Evolutionary conservation across 92 coral and sea anemone species (phyloP), one percentile per base, ranked within the genome.

Genomic region (Porites evermanni): DNA sequence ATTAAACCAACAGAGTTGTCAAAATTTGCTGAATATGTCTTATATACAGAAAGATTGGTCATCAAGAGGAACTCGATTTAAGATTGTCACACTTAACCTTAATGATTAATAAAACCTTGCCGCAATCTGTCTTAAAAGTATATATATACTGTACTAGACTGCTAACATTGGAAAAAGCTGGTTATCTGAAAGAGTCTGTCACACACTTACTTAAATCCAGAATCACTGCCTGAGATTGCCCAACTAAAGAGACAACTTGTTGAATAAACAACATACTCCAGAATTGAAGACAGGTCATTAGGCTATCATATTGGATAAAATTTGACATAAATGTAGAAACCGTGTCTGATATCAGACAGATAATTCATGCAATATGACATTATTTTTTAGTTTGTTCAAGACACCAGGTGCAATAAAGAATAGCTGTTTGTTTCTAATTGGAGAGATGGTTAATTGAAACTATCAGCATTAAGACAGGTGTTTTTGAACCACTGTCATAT

Each of bases 241-340:
- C 94, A 78, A 92, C 88, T 44, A 92, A 52, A 52, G 94, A 84
- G 88, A 92, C 81, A 70, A 92, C 70, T 77, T 92, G 94, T 29
- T 88, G 87, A 17, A 92, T 76, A 81, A 92, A 92, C 23, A 88
- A 67, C 94, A 92, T 92, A 26, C 70, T 77, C 67, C 69, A 56
- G 11, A 8, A 21, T 50, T 13, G 44, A 74, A 8, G 64, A 74
- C 23, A 73, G 23, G 26, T 73, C 80, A 73, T 83, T 51, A 60
- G 74, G 53, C 7, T 75, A 17, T 76, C 53, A 73, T 17, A 26
- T 3, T 11, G 47, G 72, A 52, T 56, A 64, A 61, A 72, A 44
- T 38, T 38, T 83, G 54, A 64, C 14, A 17, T 18, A 53, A 61
- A 58, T 29, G 58, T 56, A 23, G 65, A 64, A 64, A 73, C 61